Base-by-base conservation (phyloP, 2,797 vertebrate species). In the Poecilia wingei region DNA sequence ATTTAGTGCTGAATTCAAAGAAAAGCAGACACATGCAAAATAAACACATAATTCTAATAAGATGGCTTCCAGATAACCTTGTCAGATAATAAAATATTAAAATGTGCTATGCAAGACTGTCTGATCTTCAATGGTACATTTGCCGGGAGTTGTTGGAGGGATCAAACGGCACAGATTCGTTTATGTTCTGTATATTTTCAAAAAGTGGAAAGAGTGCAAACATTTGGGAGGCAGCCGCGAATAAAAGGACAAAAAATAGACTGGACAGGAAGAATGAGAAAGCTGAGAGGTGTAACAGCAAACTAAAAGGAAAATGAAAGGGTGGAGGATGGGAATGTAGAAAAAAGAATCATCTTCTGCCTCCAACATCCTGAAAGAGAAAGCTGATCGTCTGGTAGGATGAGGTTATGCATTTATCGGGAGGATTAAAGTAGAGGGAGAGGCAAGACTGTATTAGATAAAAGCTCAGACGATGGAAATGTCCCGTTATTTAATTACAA, bases 341-440 rank as follows among this genome's bases (percentile, higher is more conserved):
- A 64, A 39, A 79, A 75, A 80, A 87, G 82, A 75, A 85, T 85
- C n/a, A 9, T 53, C 57, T 76, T 87, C 78, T 77, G 14, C 28
- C 57, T 82, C 80, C 51, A 81, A 81, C 85, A 83, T 84, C 81
- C 82, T 83, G 33, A 84, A 89, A 76, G 79, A 88, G 86, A 89
- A 87, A 89, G 76, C 72, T 77, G 87, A 91, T 85, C 72, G 72
- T 85, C 66, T 84, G 72, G 2, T 1, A 75, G 77, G 79, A 87
- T 68, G 78, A 72, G 81, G 45, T 81, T 82, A 89, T 90, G 82
- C 76, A 80, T 87, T 83, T 81, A 84, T 72, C 25, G 1, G 12
- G 78, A 51, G 66, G 49, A 72, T 36, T 75, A 79, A 75, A 79
- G 75, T 43, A 76, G 49, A 87, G 47, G 79, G 70, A 59, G 46